Evolutionary conservation across 1,140 invertebrate genomes (phyloP).

Genomic region (Philotrypesis tridentata): DNA sequence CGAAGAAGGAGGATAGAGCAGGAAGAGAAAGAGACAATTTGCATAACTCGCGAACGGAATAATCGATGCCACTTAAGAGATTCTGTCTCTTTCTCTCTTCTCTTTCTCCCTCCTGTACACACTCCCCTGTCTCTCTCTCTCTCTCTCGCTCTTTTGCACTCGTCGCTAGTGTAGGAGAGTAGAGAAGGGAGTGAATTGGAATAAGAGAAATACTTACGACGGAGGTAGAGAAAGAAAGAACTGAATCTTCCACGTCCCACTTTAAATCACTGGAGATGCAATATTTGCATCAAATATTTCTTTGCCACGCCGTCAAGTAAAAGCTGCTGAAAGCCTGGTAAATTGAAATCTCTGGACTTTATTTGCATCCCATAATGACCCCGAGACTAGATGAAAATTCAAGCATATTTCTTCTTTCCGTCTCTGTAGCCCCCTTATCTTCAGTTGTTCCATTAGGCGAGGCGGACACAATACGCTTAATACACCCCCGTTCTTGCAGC

Average conservation of each 20-base stretch:
- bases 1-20: conserved; percentile 47
- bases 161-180: not conserved
- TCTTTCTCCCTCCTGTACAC: not conserved
- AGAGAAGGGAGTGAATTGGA: conserved; percentile 42
- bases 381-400: conserved; percentile 8
- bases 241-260: conserved; percentile 4
- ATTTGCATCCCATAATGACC: conserved; percentile 17
- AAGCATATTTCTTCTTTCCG: not conserved
- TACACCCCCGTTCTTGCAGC: no score
- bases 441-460: not conserved
- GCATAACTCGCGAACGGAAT: conserved; percentile 69
- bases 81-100: not conserved
- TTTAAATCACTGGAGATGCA: conserved; percentile 15
- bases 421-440: not conserved
- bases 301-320: not conserved
- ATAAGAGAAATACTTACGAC: conserved; percentile 46
- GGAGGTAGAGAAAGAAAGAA: not conserved
- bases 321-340: not conserved
- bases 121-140: not conserved
- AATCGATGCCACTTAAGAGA: conserved; percentile 67
- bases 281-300: conserved; percentile 40
- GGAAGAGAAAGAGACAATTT: conserved; percentile 59
- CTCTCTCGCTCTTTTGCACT: not conserved
- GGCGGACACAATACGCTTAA: no score
- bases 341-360: not conserved